phyloP scores from a whole-genome alignment of 2,113 vertebrate genomes.

The Anhinga anhinga region DNA sequence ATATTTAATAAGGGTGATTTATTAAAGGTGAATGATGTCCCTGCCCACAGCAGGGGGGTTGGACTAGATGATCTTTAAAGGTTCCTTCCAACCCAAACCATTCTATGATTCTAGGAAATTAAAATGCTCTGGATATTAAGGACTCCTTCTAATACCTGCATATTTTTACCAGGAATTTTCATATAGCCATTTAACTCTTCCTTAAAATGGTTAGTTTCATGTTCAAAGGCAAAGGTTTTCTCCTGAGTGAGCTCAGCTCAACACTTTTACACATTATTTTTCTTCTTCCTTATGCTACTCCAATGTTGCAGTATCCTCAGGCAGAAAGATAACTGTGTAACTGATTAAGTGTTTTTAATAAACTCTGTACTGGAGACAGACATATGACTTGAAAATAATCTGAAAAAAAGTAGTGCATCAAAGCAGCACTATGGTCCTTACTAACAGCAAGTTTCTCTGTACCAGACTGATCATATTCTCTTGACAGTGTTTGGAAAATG shows the following conservation, averaged over 20 bases:
- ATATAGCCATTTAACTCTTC: neutral
- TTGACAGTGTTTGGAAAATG: neutral
- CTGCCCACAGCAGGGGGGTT: neutral
- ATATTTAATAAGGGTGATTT: neutral
- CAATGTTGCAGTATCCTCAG: fast-evolving
- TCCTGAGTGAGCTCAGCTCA: neutral
- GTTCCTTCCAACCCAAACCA: neutral
- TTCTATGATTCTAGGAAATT: neutral
- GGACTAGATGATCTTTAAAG: neutral
- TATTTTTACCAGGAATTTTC: neutral
- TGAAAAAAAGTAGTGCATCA: neutral
- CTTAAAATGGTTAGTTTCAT: neutral
- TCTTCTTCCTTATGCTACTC: neutral
- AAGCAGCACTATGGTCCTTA: neutral
- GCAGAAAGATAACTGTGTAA: neutral
- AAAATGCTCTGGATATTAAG: neutral
- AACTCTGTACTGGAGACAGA: neutral
- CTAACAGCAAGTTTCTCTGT: neutral
- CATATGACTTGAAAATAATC: neutral
- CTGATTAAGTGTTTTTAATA: neutral
- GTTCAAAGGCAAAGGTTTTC: neutral
- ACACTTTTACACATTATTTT: neutral
- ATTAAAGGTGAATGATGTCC: neutral
- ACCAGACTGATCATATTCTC: neutral
- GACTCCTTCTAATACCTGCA: neutral